Evolutionary conservation across 2,797 vertebrate genomes (phyloP).

Genomic region (Hozukius guyotensis): DNA sequence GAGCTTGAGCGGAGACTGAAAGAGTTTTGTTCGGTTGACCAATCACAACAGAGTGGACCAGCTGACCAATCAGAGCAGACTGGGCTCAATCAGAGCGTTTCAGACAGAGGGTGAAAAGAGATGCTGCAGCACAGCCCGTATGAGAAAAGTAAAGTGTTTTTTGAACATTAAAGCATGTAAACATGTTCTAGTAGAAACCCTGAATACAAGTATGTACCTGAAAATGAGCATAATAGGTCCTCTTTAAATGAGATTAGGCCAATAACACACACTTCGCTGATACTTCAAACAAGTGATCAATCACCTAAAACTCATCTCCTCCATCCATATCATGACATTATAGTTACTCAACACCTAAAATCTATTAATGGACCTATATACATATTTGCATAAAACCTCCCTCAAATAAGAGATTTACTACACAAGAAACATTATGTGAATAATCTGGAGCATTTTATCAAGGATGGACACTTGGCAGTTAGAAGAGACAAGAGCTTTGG

Average conservation of each 20-base stretch:
- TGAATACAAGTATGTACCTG: too few relatives aligned
- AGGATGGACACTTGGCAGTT: background rate
- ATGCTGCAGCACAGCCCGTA: too few relatives aligned
- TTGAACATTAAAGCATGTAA: too few relatives aligned
- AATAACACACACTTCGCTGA: background rate
- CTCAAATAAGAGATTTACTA: background rate
- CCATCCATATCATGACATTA: background rate
- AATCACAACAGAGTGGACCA: too few relatives aligned
- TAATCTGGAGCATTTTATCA: background rate
- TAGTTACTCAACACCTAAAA: background rate
- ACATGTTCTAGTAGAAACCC: too few relatives aligned
- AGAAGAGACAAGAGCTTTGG: slow-evolving; percentile 4
- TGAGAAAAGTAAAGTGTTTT: too few relatives aligned
- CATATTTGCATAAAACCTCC: background rate
- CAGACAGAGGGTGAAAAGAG: too few relatives aligned
- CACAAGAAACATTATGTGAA: background rate
- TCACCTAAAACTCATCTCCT: background rate
- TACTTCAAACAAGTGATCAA: background rate
- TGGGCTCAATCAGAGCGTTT: too few relatives aligned
- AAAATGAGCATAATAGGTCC: background rate
- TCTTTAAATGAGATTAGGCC: background rate
- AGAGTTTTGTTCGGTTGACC: too few relatives aligned
- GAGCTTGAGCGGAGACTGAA: too few relatives aligned
- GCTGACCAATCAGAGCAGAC: too few relatives aligned
- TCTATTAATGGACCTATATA: background rate